Conservation (phyloP, 2,888 invertebrate genomes). For the Lamproptera curius region DNA sequence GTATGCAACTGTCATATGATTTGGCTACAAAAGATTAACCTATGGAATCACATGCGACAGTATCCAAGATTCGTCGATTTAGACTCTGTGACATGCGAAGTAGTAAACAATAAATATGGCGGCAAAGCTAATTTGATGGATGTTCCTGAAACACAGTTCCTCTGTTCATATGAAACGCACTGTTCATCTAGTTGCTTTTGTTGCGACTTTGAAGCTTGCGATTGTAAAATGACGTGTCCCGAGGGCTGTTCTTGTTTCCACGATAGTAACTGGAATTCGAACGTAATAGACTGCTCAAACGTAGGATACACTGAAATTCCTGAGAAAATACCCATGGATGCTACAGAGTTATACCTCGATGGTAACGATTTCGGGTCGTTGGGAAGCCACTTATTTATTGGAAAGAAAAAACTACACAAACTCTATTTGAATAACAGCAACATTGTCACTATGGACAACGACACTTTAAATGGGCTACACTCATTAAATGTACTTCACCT, state of each 20-base stretch:
- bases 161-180: constrained; percentile 88
- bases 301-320: constrained; percentile 85
- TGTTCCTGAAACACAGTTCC: constrained; percentile 85
- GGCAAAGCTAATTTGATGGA: constrained; percentile 83
- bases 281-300: constrained; percentile 89
- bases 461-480: constrained; percentile 87
- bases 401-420: constrained; percentile 87
- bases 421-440: constrained; percentile 88
- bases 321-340: constrained; percentile 91
- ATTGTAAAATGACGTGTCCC: constrained; percentile 93
- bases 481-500: constrained; percentile 85
- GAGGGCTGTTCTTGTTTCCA: constrained; percentile 90
- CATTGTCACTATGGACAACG: constrained; percentile 84
- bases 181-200: constrained; percentile 92
- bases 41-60: constrained; percentile 83
- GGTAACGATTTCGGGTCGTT: constrained; percentile 87
- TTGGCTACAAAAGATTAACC: constrained; percentile 89
- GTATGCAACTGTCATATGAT: constrained; percentile 93
- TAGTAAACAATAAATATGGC: constrained; percentile 82
- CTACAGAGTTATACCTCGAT: constrained; percentile 90
- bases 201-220: constrained; percentile 93
- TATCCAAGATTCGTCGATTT: constrained; percentile 89
- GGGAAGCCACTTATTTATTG: constrained; percentile 89
- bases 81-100: constrained; percentile 85
- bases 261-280: constrained; percentile 89